Evolutionary conservation across 2,797 vertebrate genomes (phyloP), one percentile per base, ranked within the genome.

Genomic region (Sebastes reedi): DNA sequence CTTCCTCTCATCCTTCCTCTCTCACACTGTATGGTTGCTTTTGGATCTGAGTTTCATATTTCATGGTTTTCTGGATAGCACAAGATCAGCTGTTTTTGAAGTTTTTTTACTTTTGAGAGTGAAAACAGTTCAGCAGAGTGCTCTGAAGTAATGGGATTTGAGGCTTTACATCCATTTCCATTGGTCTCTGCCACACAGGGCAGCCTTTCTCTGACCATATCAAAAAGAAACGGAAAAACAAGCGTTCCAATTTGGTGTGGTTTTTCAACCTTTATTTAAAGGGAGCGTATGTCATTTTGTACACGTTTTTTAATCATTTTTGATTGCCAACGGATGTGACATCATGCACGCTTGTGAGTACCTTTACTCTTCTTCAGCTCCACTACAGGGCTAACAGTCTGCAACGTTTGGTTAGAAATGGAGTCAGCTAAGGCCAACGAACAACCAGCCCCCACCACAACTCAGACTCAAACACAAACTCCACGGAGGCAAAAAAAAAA

Each of bases 61-160:
- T 89, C 39, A 80, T 78, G 69, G 56, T 81, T 84, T 86, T 75
- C 24, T 84, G 60, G 30, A 79, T 61, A 65, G 62, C 70, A 79
- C 46, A 60, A 55, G 50, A 81, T 85, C 72, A 81, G 76, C 72
- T 79, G 67, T 90, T 90, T 50, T 92, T 76, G 8, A 84, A 72
- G 24, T 70, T 42, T 75, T 81, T 81, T 50, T 12, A 71, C 64
- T 72, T 83, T 67, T 29, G 36, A 54, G 62, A 83, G 34, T 70
- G 75, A 66, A 59, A 77, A 50, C 69, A 58, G 59, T 73, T 83
- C 27, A 22, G 39, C 25, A 8, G 34, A 76, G 46, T 65, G 69
- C 12, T 60, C 66, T 79, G 74, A 55, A 62, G 67, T 76, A 66
- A 85, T 70, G 61, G 67, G 77, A 84, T 79, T 77, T 70, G 61